Evolutionary conservation across 1,140 invertebrate genomes (phyloP), one percentile per base, ranked within the genome.

Genomic region (Dolichoris vasculosae): DNA sequence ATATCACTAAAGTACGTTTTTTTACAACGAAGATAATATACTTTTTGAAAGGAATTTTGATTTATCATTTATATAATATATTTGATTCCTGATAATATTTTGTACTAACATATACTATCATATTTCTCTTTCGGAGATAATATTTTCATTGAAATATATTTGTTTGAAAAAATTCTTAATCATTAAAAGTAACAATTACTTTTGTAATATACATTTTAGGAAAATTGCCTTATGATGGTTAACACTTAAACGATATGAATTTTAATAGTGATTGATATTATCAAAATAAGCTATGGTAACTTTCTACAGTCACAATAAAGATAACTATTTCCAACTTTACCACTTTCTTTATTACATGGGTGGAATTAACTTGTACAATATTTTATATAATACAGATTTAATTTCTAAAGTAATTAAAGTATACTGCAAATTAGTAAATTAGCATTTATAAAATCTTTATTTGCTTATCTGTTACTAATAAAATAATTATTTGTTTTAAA

Each of bases 161-260:
- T n/a, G n/a, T n/a, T n/a, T n/a, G n/a, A n/a, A n/a, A n/a, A n/a
- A n/a, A n/a, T n/a, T n/a, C n/a, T n/a, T n/a, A n/a, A n/a, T n/a
- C n/a, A n/a, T n/a, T n/a, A n/a, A n/a, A n/a, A n/a, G n/a, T n/a
- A n/a, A n/a, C n/a, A n/a, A n/a, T n/a, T n/a, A n/a, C n/a, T n/a
- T n/a, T n/a, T n/a, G n/a, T n/a, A n/a, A n/a, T n/a, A n/a, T n/a
- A n/a, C n/a, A n/a, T n/a, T n/a, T n/a, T n/a, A n/a, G n/a, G n/a
- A n/a, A n/a, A n/a, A n/a, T n/a, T 51, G 20, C 48, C 38, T 76
- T 80, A 7, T 46, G 82, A 85, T 55, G 43, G 8, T 85, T 43
- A 85, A 85, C 84, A 85, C 86, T 87, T 89, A 88, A 88, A 64
- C 77, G 75, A 88, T 89, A 82, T 85, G 83, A 86, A 87, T 88